Base-by-base conservation (phyloP, 2,113 vertebrate genomes). In the Austrofundulus limnaeus region DNA sequence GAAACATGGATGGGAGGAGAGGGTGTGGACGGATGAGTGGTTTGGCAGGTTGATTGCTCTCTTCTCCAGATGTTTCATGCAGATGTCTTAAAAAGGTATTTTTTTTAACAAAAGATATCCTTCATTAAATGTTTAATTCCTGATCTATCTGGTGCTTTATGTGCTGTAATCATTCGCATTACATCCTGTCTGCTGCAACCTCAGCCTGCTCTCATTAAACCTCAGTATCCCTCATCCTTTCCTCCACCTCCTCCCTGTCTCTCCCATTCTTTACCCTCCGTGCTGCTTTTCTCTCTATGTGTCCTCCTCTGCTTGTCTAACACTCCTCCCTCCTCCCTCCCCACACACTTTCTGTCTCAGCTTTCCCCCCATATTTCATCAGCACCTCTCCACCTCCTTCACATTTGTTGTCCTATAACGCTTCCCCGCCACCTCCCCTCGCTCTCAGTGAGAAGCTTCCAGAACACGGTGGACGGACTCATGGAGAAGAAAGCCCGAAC, bases 181-280 rank as follows among this genome's bases (percentile, higher is more conserved):
- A n/a, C n/a, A n/a, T n/a, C n/a, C n/a, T n/a, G n/a, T n/a, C 81
- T 74, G 63, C 67, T 80, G 71, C 80, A 77, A 81, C 71, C 64
- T 76, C 79, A 53, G 76, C 75, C 77, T 85, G 83, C 74, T 77
- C 68, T 86, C 77, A 78, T 65, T 79, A 66, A 86, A 88, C 75
- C 76, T 77, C 86, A 88, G 72, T 80, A 72, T 74, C 72, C 69
- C 80, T 55, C 60, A 50, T 61, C 66, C 57, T 75, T 50, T 61
- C 69, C 61, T 17, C 55, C 55, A 42, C 56, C 57, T 60, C 66
- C 24, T 54, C 16, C 71, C 45, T 34, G 38, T 57, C 50, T 72
- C 67, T 20, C 17, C 28, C 57, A 48, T 53, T 45, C 48, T 28
- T 55, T 37, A 19, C 28, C 57, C 48, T 61, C 66, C 53, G 52